phyloP scores from a whole-genome alignment of 2,888 invertebrate species.

The Temnothorax unifasciatus region DNA sequence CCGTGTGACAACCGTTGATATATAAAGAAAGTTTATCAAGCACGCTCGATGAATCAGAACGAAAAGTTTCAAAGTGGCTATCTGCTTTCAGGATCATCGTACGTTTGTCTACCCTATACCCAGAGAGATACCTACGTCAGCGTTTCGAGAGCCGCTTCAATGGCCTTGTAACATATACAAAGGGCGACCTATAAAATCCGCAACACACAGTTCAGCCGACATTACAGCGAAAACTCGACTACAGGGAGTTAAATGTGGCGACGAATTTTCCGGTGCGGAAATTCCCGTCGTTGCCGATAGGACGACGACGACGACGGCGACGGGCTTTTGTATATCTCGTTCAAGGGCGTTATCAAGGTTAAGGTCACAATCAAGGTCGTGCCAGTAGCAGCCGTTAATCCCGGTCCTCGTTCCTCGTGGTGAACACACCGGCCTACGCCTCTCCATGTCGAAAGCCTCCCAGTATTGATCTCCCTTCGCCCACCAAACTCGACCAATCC shows the following conservation, averaged over 20 bases:
- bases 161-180: constrained; percentile 58
- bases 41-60: constrained; percentile 27
- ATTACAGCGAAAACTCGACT: constrained; percentile 41
- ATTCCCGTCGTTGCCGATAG: constrained; percentile 44
- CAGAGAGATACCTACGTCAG: constrained; percentile 40
- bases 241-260: constrained; percentile 44
- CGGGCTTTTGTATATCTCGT: constrained; percentile 45
- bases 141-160: constrained; percentile 50
- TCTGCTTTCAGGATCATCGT: constrained; percentile 36
- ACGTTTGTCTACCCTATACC: constrained; percentile 42
- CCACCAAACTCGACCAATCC: constrained; percentile 80
- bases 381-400: constrained; percentile 67
- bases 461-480: constrained; percentile 82
- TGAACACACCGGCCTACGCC: constrained; percentile 76
- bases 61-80: constrained; percentile 30
- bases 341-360: constrained; percentile 72
- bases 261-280: constrained; percentile 53
- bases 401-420: constrained; percentile 73
- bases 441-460: constrained; percentile 77
- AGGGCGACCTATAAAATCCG: constrained; percentile 54
- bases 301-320: constrained; percentile 6
- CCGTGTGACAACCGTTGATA: background rate
- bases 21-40: constrained; percentile 19
- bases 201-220: constrained; percentile 26
- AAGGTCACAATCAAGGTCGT: constrained; percentile 72